Evolutionary conservation across 2,888 invertebrate genomes (phyloP), one percentile per base, ranked within the genome.

Genomic region (Nebria salina): DNA sequence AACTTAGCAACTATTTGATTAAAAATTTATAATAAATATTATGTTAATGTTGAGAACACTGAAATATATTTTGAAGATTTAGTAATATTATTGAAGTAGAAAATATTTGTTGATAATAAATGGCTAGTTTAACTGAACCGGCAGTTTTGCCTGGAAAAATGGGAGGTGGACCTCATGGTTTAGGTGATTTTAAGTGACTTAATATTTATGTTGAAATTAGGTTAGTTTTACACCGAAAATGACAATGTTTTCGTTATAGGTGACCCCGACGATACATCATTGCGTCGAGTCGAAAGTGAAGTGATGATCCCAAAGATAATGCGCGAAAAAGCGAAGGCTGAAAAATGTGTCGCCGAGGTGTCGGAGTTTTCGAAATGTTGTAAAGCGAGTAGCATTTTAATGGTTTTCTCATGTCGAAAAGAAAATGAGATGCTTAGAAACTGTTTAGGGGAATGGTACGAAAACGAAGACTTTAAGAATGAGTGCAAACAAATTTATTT

Each of bases 271-370:
- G 98, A 98, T 88, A 91, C 87, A 86, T 90, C 90, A n/a, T 88
- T 99, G 76, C 91, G 98, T 84, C 96, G 93, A 91, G 96, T 98
- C 2, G 99, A 99, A 89, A 89, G 89, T 25, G 96, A 98, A 86
- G 94, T 98, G 20, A 87, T 98, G 84, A 95, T 99, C 87, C 96
- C 98, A 0, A 95, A 97, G 89, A 92, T 95, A 86, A 94, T 98
- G 91, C 92, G 98, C 84, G 95, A 96, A 34, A 93, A 93, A 85
- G 95, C 97, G 0, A 95, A 93, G 87, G 87, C 86, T 13, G 94
- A 95, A 85, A 96, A 97, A 88, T 98, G 98, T 88, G 82, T 87
- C 0, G 88, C 92, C 84, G 94, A 94, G 90, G 95, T 96, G 0
- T 88, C 90, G 86, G 92, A 94, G 74, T 94, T 94, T 86, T 91